These are phyloP conservation scores for Phalacrocorax brasilianus DNA, from an alignment of 2,113 vertebrate genomes.

Conservation along the genomic window DNA sequence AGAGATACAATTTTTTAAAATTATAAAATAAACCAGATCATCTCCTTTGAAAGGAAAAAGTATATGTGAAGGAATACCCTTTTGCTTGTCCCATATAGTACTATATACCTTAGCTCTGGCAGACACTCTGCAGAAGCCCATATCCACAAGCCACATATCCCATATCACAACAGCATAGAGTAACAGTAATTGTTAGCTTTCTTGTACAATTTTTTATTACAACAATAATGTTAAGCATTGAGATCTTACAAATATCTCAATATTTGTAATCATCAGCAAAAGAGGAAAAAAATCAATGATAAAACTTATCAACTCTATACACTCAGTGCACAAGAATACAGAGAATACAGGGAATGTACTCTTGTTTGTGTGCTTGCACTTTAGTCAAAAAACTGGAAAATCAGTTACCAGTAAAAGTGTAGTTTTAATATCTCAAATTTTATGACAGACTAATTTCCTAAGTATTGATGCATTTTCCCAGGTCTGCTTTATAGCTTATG, in stretches of 20 bases:
- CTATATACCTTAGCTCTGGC: background rate
- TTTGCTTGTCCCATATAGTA: background rate
- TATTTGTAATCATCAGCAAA: background rate
- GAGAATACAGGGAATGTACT: background rate
- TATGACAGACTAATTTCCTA: background rate
- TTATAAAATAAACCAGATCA: background rate
- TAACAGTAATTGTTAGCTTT: background rate
- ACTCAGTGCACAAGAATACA: background rate
- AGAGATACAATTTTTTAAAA: background rate
- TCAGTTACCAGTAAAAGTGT: background rate
- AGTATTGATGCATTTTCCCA: background rate
- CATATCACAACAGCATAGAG: background rate
- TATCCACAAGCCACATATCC: background rate
- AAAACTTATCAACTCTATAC: background rate
- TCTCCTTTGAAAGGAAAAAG: background rate
- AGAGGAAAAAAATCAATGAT: background rate
- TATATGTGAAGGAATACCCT: background rate
- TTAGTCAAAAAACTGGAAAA: background rate
- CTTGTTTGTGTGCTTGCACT: background rate
- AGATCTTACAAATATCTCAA: background rate
- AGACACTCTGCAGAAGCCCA: background rate
- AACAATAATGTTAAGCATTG: background rate
- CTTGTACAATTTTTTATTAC: background rate
- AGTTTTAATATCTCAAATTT: background rate
- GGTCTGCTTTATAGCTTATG: background rate